Percentiles rank a stretch among this genome's conserved stretches.
Conservation (phyloP, 2,113 vertebrate genomes). For the Melanerpes formicivorus region DNA sequence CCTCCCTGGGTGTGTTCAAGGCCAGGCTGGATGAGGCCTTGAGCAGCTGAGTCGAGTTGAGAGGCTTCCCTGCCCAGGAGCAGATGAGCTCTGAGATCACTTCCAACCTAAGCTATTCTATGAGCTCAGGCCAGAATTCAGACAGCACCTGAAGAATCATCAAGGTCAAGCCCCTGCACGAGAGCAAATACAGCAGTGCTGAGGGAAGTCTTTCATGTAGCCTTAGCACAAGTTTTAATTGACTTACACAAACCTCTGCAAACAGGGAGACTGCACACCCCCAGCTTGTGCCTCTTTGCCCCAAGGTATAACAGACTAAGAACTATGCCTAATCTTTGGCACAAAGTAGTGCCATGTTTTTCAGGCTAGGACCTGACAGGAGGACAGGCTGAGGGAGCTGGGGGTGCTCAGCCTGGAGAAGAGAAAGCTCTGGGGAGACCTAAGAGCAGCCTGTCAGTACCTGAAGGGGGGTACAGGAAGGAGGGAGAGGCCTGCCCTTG, state of each 20-base stretch:
- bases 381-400: neutral
- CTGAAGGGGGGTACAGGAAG: too few species aligned
- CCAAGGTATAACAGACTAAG: neutral
- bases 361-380: neutral
- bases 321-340: neutral
- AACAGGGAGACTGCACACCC: neutral
- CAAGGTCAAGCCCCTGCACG: accelerated
- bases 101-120: too few species aligned
- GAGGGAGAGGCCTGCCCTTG: too few species aligned
- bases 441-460: too few species aligned
- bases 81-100: too few species aligned
- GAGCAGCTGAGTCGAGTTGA: too few species aligned
- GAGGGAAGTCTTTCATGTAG: neutral
- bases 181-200: neutral
- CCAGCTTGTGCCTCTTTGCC: neutral
- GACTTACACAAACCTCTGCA: neutral
- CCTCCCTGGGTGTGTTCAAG: too few species aligned
- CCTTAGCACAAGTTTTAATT: neutral
- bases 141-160: neutral
- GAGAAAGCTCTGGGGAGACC: too few species aligned
- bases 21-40: too few species aligned
- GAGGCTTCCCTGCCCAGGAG: too few species aligned
- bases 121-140: neutral
- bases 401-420: too few species aligned
- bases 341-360: neutral